phyloP scores from a whole-genome alignment of 1,140 invertebrate species.

The Pogonus chalceus region DNA sequence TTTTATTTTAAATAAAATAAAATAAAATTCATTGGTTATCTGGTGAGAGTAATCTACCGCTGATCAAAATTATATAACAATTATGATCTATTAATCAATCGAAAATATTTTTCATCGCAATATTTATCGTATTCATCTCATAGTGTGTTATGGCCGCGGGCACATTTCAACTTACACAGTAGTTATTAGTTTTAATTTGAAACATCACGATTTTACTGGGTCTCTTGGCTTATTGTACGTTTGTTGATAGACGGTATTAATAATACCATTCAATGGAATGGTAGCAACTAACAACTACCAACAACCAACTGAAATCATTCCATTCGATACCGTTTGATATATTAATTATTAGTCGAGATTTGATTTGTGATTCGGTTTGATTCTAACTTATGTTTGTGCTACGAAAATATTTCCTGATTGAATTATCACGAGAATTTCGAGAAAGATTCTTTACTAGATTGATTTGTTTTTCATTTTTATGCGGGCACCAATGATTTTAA shows the following conservation, averaged over 20 bases:
- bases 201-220: neutral
- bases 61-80: neutral
- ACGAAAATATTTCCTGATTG: too few species aligned
- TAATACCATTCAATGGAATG: neutral
- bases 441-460: too few species aligned
- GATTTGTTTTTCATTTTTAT: too few species aligned
- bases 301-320: neutral
- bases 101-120: neutral
- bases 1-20: too few species aligned
- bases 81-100: neutral
- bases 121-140: neutral
- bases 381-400: too few species aligned
- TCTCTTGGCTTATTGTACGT: neutral
- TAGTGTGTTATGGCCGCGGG: neutral
- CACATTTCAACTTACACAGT: neutral
- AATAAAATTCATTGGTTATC: too few species aligned
- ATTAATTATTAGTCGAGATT: neutral
- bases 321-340: neutral
- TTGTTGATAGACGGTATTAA: neutral
- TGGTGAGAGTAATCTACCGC: neutral
- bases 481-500: too few species aligned
- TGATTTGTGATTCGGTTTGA: neutral
- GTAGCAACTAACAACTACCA: too few species aligned
- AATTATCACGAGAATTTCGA: too few species aligned
- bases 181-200: neutral